These are phyloP conservation scores for Lasioglossum oenotherae DNA, from an alignment of 2,888 invertebrate genomes.

Conservation along the genomic window DNA sequence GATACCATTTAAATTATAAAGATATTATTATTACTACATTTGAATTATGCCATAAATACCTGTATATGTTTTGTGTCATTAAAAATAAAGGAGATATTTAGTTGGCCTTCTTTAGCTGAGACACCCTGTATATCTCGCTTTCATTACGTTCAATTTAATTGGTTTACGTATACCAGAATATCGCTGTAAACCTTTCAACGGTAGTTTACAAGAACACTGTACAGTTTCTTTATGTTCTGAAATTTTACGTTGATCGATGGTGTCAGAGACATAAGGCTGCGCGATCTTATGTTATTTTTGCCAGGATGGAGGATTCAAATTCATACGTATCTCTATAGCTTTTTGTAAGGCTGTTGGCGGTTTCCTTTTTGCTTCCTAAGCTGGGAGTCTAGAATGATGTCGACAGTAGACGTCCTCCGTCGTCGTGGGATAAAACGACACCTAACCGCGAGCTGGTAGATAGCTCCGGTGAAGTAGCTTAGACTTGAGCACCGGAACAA, in stretches of 20 bases:
- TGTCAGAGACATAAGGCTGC: not conserved
- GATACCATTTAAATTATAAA: too few relatives aligned
- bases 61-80: too few relatives aligned
- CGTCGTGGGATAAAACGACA: slow-evolving; percentile 58
- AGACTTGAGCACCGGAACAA: slow-evolving; percentile 61
- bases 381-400: slow-evolving; percentile 34
- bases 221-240: not conserved
- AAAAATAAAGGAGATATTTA: too few relatives aligned
- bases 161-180: not conserved
- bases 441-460: slow-evolving; percentile 31
- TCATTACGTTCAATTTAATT: too few relatives aligned
- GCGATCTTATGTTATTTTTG: slow-evolving; percentile 9
- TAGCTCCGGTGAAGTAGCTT: slow-evolving; percentile 57
- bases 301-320: slow-evolving; percentile 34
- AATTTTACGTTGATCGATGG: not conserved
- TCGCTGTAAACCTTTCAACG: not conserved
- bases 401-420: slow-evolving; percentile 32
- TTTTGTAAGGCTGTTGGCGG: slow-evolving; percentile 13
- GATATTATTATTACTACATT: too few relatives aligned
- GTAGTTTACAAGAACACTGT: not conserved
- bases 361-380: slow-evolving; percentile 36
- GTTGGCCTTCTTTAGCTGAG: too few relatives aligned
- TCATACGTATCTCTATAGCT: not conserved
- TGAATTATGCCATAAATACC: too few relatives aligned
- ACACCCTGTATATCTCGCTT: too few relatives aligned